These are phyloP conservation scores for Sus cebifrons DNA, from an alignment of 2,797 vertebrate genomes.

Conservation along the genomic window DNA sequence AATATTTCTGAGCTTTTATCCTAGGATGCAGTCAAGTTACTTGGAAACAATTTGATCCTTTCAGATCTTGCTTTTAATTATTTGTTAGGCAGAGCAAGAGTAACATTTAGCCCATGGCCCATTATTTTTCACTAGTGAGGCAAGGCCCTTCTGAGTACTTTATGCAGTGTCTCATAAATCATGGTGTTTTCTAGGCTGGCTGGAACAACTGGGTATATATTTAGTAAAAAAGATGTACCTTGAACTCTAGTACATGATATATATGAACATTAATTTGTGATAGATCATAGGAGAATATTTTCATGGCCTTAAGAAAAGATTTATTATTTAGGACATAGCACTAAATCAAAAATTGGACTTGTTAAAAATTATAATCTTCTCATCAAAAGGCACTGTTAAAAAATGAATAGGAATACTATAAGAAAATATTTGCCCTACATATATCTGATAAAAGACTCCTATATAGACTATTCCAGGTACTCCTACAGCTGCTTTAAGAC, in stretches of 20 bases:
- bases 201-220: not conserved
- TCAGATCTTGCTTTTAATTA: slow-evolving; percentile 20
- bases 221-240: not conserved
- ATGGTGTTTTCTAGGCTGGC: slow-evolving; percentile 30
- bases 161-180: not conserved
- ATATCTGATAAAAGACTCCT: slow-evolving; percentile 15
- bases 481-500: not conserved
- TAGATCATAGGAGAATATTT: slow-evolving; percentile 49
- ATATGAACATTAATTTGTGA: slow-evolving; percentile 68
- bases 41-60: slow-evolving; percentile 47
- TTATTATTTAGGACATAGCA: slow-evolving; percentile 32
- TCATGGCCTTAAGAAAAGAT: slow-evolving; percentile 56
- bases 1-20: slow-evolving; percentile 8
- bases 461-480: not conserved
- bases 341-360: slow-evolving; percentile 20
- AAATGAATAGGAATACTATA: slow-evolving; percentile 40
- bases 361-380: slow-evolving; percentile 63
- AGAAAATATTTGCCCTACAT: slow-evolving; percentile 32
- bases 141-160: not conserved
- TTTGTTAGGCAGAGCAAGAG: slow-evolving; percentile 2
- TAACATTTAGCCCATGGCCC: not conserved
- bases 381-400: not conserved
- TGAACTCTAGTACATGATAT: slow-evolving; percentile 63
- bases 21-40: slow-evolving; percentile 13
- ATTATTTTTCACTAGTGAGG: slow-evolving; percentile 35